Conservation (phyloP, 2,888 invertebrate species). For the Synanthedon tipuliformis region DNA sequence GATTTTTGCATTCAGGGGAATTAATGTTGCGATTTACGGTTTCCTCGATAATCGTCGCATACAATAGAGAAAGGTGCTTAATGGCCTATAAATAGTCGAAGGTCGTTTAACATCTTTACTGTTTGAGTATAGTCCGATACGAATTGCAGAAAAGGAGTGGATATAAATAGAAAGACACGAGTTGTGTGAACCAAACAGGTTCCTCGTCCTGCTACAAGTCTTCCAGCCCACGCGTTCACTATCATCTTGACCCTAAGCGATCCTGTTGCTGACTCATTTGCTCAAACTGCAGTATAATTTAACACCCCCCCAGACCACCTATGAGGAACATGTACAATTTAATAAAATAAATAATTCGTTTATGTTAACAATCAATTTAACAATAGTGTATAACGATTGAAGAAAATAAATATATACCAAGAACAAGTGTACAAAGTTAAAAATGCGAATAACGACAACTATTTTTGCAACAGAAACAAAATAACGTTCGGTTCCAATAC, state of each 20-base stretch:
- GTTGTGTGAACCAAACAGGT: constrained; percentile 65
- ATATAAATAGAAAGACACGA: constrained; percentile 57
- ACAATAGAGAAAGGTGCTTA: constrained; percentile 12
- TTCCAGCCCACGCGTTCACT: constrained; percentile 39
- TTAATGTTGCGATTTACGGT: background rate
- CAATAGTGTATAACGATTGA: too few species aligned
- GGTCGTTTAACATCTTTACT: constrained; percentile 25
- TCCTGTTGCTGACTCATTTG: constrained; percentile 41
- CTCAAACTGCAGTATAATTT: background rate
- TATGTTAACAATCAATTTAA: too few species aligned
- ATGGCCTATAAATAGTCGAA: constrained; percentile 35
- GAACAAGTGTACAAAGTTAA: background rate
- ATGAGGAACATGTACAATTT: background rate
- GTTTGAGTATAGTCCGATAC: constrained; percentile 15
- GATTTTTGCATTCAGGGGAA: background rate
- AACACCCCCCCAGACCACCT: background rate
- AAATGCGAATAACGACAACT: background rate
- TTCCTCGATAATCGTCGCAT: constrained; percentile 2
- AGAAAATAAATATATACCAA: background rate
- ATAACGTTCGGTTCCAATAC: constrained; percentile 6
- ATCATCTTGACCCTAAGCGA: constrained; percentile 38
- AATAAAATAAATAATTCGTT: too few species aligned
- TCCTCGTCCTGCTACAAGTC: constrained; percentile 37
- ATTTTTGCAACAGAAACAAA: background rate
- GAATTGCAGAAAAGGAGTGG: constrained; percentile 42